These are phyloP conservation scores for Clunio marinus DNA, from an alignment of 2,888 invertebrate genomes.

Conservation along the genomic window DNA sequence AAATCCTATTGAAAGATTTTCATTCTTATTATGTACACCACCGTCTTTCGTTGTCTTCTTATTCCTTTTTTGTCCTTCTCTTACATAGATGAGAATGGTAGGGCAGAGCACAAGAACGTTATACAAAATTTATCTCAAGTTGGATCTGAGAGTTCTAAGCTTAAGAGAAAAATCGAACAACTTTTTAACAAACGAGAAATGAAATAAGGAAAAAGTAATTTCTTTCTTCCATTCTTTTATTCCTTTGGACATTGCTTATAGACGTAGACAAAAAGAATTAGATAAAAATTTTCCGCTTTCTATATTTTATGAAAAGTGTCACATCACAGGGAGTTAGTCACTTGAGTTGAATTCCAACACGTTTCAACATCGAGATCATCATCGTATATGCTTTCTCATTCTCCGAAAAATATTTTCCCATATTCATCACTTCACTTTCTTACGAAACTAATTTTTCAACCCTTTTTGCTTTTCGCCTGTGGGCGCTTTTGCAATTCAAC, in stretches of 20 bases:
- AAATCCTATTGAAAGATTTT: constrained; percentile 34
- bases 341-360: too few species aligned
- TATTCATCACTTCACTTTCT: constrained; percentile 1
- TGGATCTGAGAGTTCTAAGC: background rate
- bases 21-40: constrained; percentile 17
- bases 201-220: background rate
- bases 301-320: too few species aligned
- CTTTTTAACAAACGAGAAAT: background rate
- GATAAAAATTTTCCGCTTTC: too few species aligned
- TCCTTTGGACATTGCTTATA: too few species aligned
- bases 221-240: background rate
- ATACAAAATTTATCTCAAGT: constrained; percentile 20
- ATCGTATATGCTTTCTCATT: background rate
- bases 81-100: constrained; percentile 11
- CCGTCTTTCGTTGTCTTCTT: background rate
- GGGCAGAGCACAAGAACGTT: constrained; percentile 1
- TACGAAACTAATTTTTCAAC: too few species aligned
- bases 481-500: too few species aligned
- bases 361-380: background rate
- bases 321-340: background rate
- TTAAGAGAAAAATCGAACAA: constrained; percentile 14
- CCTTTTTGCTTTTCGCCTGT: too few species aligned
- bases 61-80: too few species aligned
- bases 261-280: too few species aligned
- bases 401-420: background rate